A percentile compares a stretch with the other conserved stretches of the same genome.
Evolutionary conservation across 2,888 invertebrate genomes (phyloP).

Genomic region (Girardia tigrina): DNA sequence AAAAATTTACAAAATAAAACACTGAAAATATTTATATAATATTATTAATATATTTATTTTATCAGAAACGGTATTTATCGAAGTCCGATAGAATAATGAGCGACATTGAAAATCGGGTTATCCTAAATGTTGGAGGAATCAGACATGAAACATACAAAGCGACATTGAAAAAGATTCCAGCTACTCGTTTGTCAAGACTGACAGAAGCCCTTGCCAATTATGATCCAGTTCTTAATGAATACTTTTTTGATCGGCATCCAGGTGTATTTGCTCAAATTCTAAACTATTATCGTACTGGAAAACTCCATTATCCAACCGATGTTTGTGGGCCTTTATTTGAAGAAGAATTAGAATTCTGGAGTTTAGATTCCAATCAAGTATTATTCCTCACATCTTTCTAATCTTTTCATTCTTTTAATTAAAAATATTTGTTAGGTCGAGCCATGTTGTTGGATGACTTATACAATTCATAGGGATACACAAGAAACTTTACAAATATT

Average conservation of each 20-base stretch:
- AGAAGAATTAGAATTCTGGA: slow-evolving; percentile 48
- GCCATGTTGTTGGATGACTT: slow-evolving; percentile 99
- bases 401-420: background rate
- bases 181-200: slow-evolving; percentile 46
- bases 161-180: slow-evolving; percentile 46
- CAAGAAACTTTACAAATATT: slow-evolving; percentile 94
- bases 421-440: slow-evolving; percentile 58
- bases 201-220: slow-evolving; percentile 43
- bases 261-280: slow-evolving; percentile 47
- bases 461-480: slow-evolving; percentile 73
- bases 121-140: slow-evolving; percentile 47
- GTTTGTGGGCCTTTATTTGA: slow-evolving; percentile 48
- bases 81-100: too few species aligned
- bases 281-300: slow-evolving; percentile 48
- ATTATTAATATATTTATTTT: too few species aligned
- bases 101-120: slow-evolving; percentile 40
- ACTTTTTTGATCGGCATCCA: slow-evolving; percentile 48
- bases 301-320: slow-evolving; percentile 46
- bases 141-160: slow-evolving; percentile 45
- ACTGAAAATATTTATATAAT: too few species aligned
- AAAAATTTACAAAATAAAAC: too few species aligned
- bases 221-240: slow-evolving; percentile 44
- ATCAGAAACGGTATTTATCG: too few species aligned
- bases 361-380: slow-evolving; percentile 55
- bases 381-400: background rate